These are phyloP conservation scores for Podotricha telesiphe DNA, from an alignment of 2,888 invertebrate species.

Conservation along the genomic window DNA sequence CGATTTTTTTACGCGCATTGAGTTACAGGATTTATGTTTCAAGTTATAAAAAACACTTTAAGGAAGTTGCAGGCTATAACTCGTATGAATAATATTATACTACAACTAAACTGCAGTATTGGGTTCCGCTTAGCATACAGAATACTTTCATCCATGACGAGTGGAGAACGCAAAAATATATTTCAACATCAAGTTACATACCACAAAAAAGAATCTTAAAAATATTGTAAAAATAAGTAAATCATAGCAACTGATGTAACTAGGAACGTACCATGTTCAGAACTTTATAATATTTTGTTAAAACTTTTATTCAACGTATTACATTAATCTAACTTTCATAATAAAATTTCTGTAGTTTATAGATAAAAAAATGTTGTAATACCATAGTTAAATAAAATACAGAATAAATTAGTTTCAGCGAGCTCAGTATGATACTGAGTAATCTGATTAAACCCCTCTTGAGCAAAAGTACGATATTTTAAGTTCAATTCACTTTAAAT, in stretches of 20 bases:
- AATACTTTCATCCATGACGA: too few species aligned
- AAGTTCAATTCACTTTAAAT: not conserved
- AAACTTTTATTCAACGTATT: not conserved
- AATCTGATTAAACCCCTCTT: conserved; percentile 11
- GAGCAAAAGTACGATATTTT: conserved; percentile 8
- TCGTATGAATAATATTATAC: too few species aligned
- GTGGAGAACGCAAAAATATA: too few species aligned
- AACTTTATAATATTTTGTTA: not conserved
- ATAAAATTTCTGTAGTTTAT: not conserved
- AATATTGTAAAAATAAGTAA: not conserved
- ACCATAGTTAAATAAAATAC: not conserved
- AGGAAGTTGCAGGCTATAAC: too few species aligned
- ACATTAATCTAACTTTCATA: conserved; percentile 7
- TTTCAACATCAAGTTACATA: too few species aligned
- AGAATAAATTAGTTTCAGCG: conserved; percentile 12
- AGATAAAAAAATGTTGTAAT: not conserved
- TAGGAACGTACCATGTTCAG: not conserved
- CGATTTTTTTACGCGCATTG: too few species aligned
- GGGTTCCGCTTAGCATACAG: too few species aligned
- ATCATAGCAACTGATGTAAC: not conserved
- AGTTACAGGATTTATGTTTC: too few species aligned
- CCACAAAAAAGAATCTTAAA: too few species aligned
- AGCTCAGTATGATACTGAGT: not conserved
- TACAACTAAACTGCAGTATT: too few species aligned
- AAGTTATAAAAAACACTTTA: too few species aligned